Percentiles rank a stretch among this genome's conserved stretches.
Evolutionary conservation across 2,113 vertebrate genomes (phyloP).

Genomic region (Oncorhynchus keta): DNA sequence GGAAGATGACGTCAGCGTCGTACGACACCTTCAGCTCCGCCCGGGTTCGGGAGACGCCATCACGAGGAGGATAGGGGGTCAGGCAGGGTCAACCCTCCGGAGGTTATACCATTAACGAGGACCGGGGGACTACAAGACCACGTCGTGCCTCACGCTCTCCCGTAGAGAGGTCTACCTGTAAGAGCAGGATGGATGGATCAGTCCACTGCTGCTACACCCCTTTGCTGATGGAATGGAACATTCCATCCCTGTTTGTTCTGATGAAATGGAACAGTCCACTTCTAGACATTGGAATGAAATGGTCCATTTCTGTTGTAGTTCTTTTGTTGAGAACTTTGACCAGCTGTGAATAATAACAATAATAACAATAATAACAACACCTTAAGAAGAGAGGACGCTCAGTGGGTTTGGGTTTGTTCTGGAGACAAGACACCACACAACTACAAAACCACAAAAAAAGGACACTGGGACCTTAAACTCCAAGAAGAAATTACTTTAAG

Average conservation of each 20-base stretch:
- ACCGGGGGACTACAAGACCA: conserved; percentile 77
- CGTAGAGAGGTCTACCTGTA: conserved; percentile 78
- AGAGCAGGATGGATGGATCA: conserved; percentile 31
- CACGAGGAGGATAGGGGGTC: conserved; percentile 66
- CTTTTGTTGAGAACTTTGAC: no score
- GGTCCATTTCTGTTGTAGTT: no score
- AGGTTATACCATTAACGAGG: conserved; percentile 76
- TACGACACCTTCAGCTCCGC: conserved; percentile 79
- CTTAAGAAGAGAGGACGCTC: no score
- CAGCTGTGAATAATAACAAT: no score
- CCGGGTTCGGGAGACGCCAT: conserved; percentile 68
- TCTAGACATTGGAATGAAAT: no score
- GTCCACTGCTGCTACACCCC: conserved; percentile 6
- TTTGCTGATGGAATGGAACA: conserved; percentile 16
- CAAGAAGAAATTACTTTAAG: conserved; percentile 38
- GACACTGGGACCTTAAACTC: neutral
- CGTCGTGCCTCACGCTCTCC: conserved; percentile 75
- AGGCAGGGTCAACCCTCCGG: conserved; percentile 58
- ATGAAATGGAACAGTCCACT: no score
- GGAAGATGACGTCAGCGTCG: conserved; percentile 78
- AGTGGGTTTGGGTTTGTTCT: neutral
- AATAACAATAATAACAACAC: no score
- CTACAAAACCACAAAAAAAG: conserved; percentile 10
- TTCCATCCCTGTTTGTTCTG: neutral
- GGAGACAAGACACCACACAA: conserved; percentile 26